These are phyloP conservation scores for Matsumurasca onukii DNA, from an alignment of 1,140 invertebrate genomes.

Conservation along the genomic window DNA sequence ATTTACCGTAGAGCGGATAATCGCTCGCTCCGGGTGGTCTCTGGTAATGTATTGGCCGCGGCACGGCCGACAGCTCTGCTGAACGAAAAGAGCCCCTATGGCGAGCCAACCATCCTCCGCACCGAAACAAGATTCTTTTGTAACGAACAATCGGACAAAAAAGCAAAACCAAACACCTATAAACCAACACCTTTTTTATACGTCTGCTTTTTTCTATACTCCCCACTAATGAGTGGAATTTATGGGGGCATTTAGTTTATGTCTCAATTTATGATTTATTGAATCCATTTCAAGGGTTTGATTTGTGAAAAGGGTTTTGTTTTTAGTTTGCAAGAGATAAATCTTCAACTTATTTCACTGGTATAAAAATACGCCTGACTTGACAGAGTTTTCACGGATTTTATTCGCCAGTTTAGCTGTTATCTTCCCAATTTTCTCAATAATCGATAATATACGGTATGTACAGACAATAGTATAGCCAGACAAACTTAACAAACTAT, in stretches of 20 bases:
- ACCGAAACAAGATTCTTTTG: slow-evolving; percentile 21
- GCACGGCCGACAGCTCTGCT: slow-evolving; percentile 29
- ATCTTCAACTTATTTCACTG: too few species aligned
- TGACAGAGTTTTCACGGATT: too few species aligned
- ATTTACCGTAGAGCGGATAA: slow-evolving; percentile 31
- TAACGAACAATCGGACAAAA: slow-evolving; percentile 24
- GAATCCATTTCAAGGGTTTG: background rate
- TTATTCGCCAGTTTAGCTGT: too few species aligned
- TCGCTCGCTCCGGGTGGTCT: slow-evolving; percentile 29
- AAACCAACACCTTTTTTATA: slow-evolving; percentile 31
- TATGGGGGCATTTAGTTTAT: slow-evolving; percentile 20
- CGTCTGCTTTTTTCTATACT: slow-evolving; percentile 14
- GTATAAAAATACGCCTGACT: too few species aligned
- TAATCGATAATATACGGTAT: too few species aligned
- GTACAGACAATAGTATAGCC: too few species aligned
- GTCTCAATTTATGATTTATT: slow-evolving; percentile 24
- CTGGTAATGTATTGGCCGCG: slow-evolving; percentile 30
- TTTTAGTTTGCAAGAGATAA: too few species aligned
- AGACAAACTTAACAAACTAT: too few species aligned
- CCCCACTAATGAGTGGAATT: slow-evolving; percentile 14
- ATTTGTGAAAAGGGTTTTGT: background rate
- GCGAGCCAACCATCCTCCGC: slow-evolving; percentile 12
- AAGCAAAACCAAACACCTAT: slow-evolving; percentile 29
- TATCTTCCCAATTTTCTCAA: too few species aligned
- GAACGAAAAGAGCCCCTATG: slow-evolving; percentile 33